These are phyloP conservation scores for Pseudopodoces humilis DNA, from an alignment of 2,113 vertebrate genomes.

Conservation along the genomic window DNA sequence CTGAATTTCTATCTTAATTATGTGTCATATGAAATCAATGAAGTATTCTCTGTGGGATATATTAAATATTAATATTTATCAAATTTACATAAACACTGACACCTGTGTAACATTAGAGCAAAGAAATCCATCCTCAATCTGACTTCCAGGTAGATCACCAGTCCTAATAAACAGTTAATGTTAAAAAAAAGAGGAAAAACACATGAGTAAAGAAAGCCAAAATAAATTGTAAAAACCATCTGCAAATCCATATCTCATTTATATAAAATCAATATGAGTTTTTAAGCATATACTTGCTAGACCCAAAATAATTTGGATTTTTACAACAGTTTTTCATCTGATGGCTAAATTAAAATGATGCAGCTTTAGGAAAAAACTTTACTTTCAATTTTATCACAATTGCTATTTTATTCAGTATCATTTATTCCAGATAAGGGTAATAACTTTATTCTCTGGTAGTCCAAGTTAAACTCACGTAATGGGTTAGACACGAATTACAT, in stretches of 20 bases:
- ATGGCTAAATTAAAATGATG: background rate
- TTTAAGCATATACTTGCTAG: background rate
- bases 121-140: background rate
- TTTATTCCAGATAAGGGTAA: background rate
- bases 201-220: background rate
- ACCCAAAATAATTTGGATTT: background rate
- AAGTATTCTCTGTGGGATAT: background rate
- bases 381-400: background rate
- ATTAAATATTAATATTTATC: background rate
- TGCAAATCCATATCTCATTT: background rate
- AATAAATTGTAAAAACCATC: background rate
- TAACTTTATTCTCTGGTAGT: background rate
- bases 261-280: background rate
- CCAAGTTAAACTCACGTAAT: background rate
- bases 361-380: background rate
- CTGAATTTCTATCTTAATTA: background rate
- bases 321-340: background rate
- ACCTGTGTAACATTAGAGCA: background rate
- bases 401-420: background rate
- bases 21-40: rapidly evolving
- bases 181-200: background rate
- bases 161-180: background rate
- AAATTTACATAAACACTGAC: background rate
- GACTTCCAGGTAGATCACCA: background rate
- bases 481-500: background rate